Base-by-base conservation (phyloP, 1,140 invertebrate species). In the Argopecten irradians region DNA sequence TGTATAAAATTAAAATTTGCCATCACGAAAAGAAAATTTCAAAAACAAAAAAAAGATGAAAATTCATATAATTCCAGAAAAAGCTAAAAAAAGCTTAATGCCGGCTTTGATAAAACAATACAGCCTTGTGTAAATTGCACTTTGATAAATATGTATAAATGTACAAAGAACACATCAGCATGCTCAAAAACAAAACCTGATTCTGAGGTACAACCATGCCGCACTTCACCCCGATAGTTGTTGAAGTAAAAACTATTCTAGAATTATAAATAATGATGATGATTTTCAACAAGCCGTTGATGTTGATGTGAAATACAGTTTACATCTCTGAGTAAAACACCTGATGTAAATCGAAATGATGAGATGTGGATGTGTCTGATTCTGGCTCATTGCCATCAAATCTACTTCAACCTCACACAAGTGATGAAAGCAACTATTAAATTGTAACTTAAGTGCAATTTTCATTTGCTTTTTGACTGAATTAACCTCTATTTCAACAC, bases 361-460 rank as follows among this genome's bases (percentile, higher is more conserved):
- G 55, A n/a, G 55, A 71, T 71, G n/a, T 71, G 55, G 19, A 8
- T 16, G 55, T 71, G n/a, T 71, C 22, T 28, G 13, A 71, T 5
- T 2, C n/a, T 71, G 55, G 55, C 55, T 71, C 22, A 8, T 3
- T 5, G 55, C 55, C 55, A 71, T 71, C 55, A 71, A 71, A 71
- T 71, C 55, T 28, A 71, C 55, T 71, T 71, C 55, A 71, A 71
- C 28, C 55, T 71, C n/a, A 5, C 8, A 5, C 1, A 1, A 71
- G 55, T 71, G 55, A 71, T 71, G 55, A 71, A 71, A 71, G 55
- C 55, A 71, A 71, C 55, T 28, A 71, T 71, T 71, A 71, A 71
- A 71, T 71, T n/a, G 55, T 71, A 71, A 71, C 55, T 71, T 71
- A 71, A 71, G 55, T 28, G 55, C 55, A 71, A n/a, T 71, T 71